phyloP scores from a whole-genome alignment of 2,888 invertebrate genomes.

The Drosophila anomalata region DNA sequence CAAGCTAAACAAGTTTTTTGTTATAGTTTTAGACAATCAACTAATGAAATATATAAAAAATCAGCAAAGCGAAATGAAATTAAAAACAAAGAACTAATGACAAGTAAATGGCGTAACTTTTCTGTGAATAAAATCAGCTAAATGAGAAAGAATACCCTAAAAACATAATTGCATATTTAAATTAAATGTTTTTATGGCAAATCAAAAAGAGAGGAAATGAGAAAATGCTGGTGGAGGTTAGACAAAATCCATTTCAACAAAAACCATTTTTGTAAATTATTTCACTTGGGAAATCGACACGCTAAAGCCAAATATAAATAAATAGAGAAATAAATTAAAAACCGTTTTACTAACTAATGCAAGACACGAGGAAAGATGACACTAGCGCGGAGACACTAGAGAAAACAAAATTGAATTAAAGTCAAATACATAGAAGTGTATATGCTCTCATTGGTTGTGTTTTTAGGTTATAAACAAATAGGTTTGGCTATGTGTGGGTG shows the following conservation, averaged over 20 bases:
- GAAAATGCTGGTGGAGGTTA: conserved; percentile 19
- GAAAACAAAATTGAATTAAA: conserved; percentile 48
- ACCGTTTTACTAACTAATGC: conserved; percentile 40
- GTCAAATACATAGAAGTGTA: conserved; percentile 77
- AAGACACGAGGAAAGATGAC: conserved; percentile 32
- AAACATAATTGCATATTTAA: conserved; percentile 41
- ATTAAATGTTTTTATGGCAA: conserved; percentile 51
- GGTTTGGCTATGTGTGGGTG: conserved; percentile 58
- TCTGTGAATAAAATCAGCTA: conserved; percentile 76
- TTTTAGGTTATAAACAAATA: conserved; percentile 81
- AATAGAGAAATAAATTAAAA: conserved; percentile 40
- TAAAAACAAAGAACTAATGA: conserved; percentile 61
- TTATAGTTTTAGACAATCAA: conserved; percentile 81
- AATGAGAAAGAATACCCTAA: conserved; percentile 46
- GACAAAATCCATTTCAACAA: conserved; percentile 56
- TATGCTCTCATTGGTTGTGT: conserved; percentile 84
- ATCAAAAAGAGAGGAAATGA: conserved; percentile 16
- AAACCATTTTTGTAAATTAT: conserved; percentile 71
- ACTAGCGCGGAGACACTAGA: conserved; percentile 38
- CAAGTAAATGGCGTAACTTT: conserved; percentile 80
- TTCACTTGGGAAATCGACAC: conserved; percentile 81
- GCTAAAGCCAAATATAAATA: conserved; percentile 68
- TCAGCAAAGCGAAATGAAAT: conserved; percentile 36
- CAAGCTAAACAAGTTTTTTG: conserved; percentile 58
- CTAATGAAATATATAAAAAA: conserved; percentile 44